phyloP scores from a whole-genome alignment of 2,797 vertebrate genomes.

The Rhodeus uyekii region DNA sequence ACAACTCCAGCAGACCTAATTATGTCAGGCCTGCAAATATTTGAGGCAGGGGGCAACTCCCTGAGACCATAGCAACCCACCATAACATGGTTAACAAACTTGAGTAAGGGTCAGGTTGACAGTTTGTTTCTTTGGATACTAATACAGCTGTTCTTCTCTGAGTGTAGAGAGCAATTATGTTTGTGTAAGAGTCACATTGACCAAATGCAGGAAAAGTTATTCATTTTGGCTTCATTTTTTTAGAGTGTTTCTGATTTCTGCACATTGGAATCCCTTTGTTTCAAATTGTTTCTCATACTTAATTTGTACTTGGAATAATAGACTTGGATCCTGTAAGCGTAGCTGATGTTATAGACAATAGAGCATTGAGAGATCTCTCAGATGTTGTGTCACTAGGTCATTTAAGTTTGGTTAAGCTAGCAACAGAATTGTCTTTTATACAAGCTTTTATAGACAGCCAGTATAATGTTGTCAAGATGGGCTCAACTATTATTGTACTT shows the following conservation, averaged over 20 bases:
- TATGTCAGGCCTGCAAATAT: slow-evolving; percentile 33
- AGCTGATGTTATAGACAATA: background rate
- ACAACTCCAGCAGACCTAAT: slow-evolving; percentile 32
- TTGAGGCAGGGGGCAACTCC: slow-evolving; percentile 35
- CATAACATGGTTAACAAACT: slow-evolving; percentile 23
- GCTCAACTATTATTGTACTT: background rate
- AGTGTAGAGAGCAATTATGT: background rate
- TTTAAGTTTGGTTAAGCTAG: background rate
- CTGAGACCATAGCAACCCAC: slow-evolving; percentile 39
- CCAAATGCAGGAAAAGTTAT: background rate
- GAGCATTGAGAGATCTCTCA: background rate
- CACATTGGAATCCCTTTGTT: background rate
- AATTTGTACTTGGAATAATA: background rate
- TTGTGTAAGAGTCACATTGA: background rate
- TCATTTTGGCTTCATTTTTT: slow-evolving; percentile 1
- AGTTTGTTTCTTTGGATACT: background rate
- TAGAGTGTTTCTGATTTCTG: background rate
- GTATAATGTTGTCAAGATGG: background rate
- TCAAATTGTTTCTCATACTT: background rate
- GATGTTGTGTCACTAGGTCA: background rate
- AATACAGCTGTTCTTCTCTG: slow-evolving; percentile 28
- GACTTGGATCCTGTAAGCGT: background rate
- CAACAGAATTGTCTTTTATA: background rate
- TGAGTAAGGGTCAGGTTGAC: background rate
- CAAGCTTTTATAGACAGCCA: background rate